Evolutionary conservation across 1,140 invertebrate genomes (phyloP).

Genomic region (Antheraea mylitta): DNA sequence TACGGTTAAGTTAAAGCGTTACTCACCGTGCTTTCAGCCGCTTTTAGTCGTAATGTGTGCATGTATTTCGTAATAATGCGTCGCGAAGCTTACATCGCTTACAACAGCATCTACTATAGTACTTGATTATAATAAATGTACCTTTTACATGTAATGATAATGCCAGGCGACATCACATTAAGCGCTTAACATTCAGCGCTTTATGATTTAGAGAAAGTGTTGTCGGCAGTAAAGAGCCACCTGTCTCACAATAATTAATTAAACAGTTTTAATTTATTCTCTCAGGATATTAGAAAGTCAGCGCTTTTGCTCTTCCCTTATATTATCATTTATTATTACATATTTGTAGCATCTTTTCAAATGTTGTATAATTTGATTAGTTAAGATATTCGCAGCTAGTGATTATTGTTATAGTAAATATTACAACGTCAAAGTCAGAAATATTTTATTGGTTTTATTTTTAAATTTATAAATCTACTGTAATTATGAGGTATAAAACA

Average conservation of each 20-base stretch:
- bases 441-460: too few relatives aligned
- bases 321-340: too few relatives aligned
- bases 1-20: neutral
- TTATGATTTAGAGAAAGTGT: constrained; percentile 1
- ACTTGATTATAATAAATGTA: neutral
- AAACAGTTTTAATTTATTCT: neutral
- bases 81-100: neutral
- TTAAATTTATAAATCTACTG: too few relatives aligned
- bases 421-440: too few relatives aligned
- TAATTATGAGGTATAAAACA: too few relatives aligned
- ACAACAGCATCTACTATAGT: neutral
- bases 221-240: neutral
- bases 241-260: neutral
- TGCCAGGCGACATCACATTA: neutral
- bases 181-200: neutral
- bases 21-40: neutral
- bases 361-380: too few relatives aligned
- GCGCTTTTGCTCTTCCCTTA: too few relatives aligned
- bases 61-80: neutral
- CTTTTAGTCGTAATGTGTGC: neutral
- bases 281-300: neutral
- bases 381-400: too few relatives aligned
- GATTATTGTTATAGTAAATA: too few relatives aligned
- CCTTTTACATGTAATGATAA: neutral
- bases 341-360: too few relatives aligned